Conservation (phyloP, 1,140 invertebrate genomes). For the Arion vulgaris region DNA sequence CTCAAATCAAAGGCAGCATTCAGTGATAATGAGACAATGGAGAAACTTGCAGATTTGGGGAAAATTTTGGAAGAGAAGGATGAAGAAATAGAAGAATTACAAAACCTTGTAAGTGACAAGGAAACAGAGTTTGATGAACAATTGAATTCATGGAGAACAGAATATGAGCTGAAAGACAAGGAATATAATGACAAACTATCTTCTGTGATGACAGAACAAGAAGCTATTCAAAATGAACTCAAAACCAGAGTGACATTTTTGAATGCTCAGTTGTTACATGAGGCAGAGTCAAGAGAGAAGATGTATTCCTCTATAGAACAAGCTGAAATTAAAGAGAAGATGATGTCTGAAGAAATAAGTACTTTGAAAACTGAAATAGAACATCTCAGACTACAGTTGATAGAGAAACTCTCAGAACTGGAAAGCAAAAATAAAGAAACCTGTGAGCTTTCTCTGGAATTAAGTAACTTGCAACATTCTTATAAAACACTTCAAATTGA, state of each 20-base stretch:
- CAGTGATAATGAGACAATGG: background rate
- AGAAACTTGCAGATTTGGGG: slow-evolving; percentile 14
- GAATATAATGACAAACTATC: background rate
- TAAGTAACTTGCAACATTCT: background rate
- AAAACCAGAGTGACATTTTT: slow-evolving; percentile 13
- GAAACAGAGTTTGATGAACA: background rate
- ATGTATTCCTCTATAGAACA: background rate
- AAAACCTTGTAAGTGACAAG: slow-evolving; percentile 19
- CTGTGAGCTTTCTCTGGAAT: slow-evolving; percentile 9
- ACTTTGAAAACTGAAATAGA: slow-evolving; percentile 22
- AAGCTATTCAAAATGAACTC: slow-evolving; percentile 11
- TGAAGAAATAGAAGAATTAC: slow-evolving; percentile 12
- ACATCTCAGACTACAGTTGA: slow-evolving; percentile 17
- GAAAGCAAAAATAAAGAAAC: slow-evolving; percentile 36
- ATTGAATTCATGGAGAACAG: background rate
- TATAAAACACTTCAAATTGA: slow-evolving; percentile 18
- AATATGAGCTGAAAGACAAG: background rate
- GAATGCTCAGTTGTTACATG: slow-evolving; percentile 29
- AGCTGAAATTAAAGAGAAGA: background rate
- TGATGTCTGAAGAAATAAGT: background rate
- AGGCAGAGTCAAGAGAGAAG: slow-evolving; percentile 1
- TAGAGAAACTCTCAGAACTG: slow-evolving; percentile 18
- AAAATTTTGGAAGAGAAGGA: slow-evolving; percentile 27
- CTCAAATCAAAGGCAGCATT: slow-evolving; percentile 36
- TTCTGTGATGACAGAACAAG: slow-evolving; percentile 6